Percentiles rank a stretch among this genome's conserved stretches.
These are phyloP conservation scores for Tokudaia muenninki DNA, from an alignment of 2,797 vertebrate genomes.

Conservation along the genomic window DNA sequence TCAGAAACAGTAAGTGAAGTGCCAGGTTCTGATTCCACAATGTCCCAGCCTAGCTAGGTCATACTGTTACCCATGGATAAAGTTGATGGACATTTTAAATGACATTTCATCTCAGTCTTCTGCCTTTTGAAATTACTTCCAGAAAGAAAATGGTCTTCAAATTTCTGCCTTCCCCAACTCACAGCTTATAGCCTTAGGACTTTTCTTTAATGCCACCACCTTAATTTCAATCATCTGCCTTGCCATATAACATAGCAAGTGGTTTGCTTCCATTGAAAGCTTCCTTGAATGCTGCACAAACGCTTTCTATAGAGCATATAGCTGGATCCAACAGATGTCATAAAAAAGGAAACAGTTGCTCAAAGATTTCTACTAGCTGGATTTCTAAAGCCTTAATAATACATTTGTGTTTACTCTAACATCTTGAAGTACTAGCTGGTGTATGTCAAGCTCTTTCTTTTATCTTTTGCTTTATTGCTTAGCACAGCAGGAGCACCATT, in stretches of 20 bases:
- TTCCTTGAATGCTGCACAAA: conserved; percentile 28
- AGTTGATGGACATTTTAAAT: not conserved
- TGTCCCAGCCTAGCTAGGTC: not conserved
- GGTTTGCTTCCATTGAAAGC: not conserved
- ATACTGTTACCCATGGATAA: not conserved
- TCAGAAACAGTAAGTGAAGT: not conserved
- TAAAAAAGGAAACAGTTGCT: not conserved
- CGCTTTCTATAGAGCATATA: not conserved
- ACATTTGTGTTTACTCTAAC: not conserved
- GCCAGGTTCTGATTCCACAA: not conserved
- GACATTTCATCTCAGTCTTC: conserved; percentile 43
- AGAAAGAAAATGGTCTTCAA: not conserved
- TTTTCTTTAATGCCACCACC: not conserved
- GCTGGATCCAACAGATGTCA: conserved; percentile 9
- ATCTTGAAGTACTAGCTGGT: conserved; percentile 28
- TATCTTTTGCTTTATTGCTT: not conserved
- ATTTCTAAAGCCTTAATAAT: conserved; percentile 26
- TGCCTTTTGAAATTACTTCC: conserved; percentile 64
- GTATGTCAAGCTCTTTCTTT: not conserved
- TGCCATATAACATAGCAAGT: not conserved
- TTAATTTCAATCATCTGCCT: conserved; percentile 35
- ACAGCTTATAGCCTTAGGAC: not conserved
- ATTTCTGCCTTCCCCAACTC: conserved; percentile 53
- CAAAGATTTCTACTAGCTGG: conserved; percentile 1
- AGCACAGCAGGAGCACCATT: not conserved